A percentile compares a stretch with the other conserved stretches of the same genome.
These are phyloP conservation scores for Anguilla megastoma DNA, from an alignment of 2,797 vertebrate species.

Conservation along the genomic window DNA sequence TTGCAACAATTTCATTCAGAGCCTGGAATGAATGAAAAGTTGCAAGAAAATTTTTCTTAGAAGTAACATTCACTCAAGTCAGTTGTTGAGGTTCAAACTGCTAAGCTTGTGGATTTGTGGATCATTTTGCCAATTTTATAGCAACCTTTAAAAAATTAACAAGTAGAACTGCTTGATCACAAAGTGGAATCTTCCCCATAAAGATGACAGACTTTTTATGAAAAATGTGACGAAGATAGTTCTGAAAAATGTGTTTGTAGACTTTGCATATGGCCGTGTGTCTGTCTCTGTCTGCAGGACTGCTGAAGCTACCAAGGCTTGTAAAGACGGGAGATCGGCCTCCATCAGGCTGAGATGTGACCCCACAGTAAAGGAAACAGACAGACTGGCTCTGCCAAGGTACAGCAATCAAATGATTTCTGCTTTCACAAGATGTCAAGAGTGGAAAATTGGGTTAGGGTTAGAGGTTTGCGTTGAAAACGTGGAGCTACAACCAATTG, in stretches of 20 bases:
- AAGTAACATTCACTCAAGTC: background rate
- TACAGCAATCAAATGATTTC: slow-evolving; percentile 50
- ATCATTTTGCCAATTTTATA: background rate
- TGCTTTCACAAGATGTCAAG: background rate
- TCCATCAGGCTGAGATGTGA: slow-evolving; percentile 86
- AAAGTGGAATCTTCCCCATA: too few species aligned
- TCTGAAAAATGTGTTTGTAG: background rate
- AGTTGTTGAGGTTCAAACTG: background rate
- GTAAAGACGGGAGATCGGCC: slow-evolving; percentile 81
- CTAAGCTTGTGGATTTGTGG: background rate
- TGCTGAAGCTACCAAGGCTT: slow-evolving; percentile 83
- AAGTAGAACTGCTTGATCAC: background rate
- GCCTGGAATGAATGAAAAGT: background rate
- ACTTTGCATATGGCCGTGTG: background rate
- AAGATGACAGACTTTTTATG: too few species aligned
- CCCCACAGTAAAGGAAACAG: slow-evolving; percentile 62
- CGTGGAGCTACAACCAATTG: slow-evolving; percentile 16
- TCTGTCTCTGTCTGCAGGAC: slow-evolving; percentile 69
- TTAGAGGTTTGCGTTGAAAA: background rate
- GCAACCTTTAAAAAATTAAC: background rate
- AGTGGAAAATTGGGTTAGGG: slow-evolving; percentile 26
- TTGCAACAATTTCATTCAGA: background rate
- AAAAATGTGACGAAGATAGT: background rate
- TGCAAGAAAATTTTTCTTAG: background rate
- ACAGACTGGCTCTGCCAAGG: slow-evolving; percentile 78